phyloP scores from a whole-genome alignment of 2,113 vertebrate species.

The Phrynosoma blainvillii region DNA sequence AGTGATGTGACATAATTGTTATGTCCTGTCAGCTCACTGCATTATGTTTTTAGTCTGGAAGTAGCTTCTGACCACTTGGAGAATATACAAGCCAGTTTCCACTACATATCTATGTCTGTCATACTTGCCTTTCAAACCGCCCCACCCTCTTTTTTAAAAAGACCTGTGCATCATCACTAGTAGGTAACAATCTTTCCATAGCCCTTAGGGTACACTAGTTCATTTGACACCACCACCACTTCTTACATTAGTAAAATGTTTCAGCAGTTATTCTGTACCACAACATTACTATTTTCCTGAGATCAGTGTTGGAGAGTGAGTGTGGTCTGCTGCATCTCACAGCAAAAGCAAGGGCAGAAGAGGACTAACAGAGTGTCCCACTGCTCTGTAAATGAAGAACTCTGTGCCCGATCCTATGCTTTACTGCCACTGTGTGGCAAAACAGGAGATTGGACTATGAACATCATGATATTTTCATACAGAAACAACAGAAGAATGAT shows the following conservation, averaged over 20 bases:
- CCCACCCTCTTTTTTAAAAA: background rate
- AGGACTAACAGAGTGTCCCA: background rate
- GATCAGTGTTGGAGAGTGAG: background rate
- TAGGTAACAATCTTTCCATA: background rate
- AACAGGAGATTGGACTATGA: background rate
- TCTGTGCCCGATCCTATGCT: background rate
- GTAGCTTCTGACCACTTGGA: background rate
- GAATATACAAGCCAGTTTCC: background rate
- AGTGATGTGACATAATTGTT: background rate
- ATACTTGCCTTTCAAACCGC: background rate
- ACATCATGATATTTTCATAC: background rate
- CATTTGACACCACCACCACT: background rate
- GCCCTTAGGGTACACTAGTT: background rate
- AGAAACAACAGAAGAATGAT: background rate
- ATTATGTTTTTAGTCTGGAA: background rate
- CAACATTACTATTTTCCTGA: background rate
- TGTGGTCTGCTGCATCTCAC: background rate
- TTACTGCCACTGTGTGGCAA: constrained; percentile 13
- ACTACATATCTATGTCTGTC: background rate
- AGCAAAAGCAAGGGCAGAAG: background rate
- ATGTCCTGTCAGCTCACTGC: background rate
- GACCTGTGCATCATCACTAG: background rate
- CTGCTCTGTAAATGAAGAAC: background rate
- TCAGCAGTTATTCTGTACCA: background rate
- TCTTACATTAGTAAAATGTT: background rate